phyloP scores from a whole-genome alignment of 2,888 invertebrate species.

The Acanthosepion esculentum region DNA sequence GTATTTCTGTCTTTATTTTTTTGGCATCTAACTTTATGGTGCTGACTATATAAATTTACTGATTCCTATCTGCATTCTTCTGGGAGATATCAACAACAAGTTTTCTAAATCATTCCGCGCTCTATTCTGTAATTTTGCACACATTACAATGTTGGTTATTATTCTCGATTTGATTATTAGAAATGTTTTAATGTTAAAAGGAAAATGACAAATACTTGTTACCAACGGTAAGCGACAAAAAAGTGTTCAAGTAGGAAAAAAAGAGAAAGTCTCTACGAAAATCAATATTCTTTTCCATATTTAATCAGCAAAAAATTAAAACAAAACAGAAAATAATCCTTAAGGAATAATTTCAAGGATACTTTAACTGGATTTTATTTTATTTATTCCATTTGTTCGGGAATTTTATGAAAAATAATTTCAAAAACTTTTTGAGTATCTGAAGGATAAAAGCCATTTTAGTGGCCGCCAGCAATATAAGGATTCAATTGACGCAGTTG shows the following conservation, averaged over 20 bases:
- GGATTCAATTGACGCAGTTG: neutral
- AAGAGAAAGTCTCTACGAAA: neutral
- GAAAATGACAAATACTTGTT: neutral
- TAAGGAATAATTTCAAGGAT: constrained; percentile 22
- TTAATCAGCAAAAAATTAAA: neutral
- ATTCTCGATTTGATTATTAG: no score
- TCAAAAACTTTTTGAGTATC: neutral
- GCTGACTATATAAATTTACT: no score
- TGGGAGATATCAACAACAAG: neutral
- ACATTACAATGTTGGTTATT: no score
- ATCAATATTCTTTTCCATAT: neutral
- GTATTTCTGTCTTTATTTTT: no score
- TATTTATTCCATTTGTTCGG: neutral
- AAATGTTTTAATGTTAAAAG: neutral
- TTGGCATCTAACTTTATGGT: no score
- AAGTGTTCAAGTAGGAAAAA: neutral
- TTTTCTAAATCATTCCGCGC: no score
- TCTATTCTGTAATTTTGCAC: no score
- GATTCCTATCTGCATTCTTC: neutral
- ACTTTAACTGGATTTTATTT: neutral
- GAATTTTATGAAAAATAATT: neutral
- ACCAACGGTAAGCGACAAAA: neutral
- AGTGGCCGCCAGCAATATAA: neutral
- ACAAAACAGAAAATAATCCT: neutral
- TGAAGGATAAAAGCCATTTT: neutral